These are phyloP conservation scores for Trisateles emortualis DNA, from an alignment of 2,888 invertebrate species.

Conservation along the genomic window DNA sequence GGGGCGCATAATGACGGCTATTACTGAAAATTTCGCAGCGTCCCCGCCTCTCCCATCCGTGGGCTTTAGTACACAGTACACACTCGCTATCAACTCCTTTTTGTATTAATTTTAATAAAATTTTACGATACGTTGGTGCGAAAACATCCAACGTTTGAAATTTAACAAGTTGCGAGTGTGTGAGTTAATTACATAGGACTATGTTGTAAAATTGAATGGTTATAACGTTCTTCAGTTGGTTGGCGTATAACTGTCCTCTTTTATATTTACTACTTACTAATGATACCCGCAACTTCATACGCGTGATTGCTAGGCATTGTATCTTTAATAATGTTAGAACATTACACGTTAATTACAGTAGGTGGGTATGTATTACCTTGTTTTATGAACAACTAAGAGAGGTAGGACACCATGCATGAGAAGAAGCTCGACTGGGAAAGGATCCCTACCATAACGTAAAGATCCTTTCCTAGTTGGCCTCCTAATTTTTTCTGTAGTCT, in stretches of 20 bases:
- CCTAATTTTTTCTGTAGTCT: too few relatives aligned
- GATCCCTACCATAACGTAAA: too few relatives aligned
- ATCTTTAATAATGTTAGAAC: background rate
- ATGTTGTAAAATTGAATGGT: slow-evolving; percentile 24
- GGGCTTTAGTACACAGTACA: slow-evolving; percentile 63
- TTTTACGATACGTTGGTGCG: slow-evolving; percentile 53
- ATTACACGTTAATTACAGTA: background rate
- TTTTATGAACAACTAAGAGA: too few relatives aligned
- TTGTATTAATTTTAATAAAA: slow-evolving; percentile 66
- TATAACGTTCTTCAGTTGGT: slow-evolving; percentile 28
- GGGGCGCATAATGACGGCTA: slow-evolving; percentile 64
- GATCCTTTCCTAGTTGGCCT: too few relatives aligned
- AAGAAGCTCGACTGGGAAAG: too few relatives aligned
- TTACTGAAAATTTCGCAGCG: slow-evolving; percentile 74
- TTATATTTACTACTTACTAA: slow-evolving; percentile 8
- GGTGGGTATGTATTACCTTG: background rate
- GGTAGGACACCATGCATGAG: too few relatives aligned
- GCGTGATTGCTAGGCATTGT: background rate
- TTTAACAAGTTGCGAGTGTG: slow-evolving; percentile 42
- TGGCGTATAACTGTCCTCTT: slow-evolving; percentile 9
- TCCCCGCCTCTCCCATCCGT: slow-evolving; percentile 68
- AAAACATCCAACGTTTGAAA: slow-evolving; percentile 47
- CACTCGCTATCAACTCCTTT: slow-evolving; percentile 66
- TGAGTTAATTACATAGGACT: slow-evolving; percentile 20
- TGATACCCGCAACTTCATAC: slow-evolving; percentile 1